phyloP scores from a whole-genome alignment of 2,888 invertebrate genomes.

The Euphydryas editha region DNA sequence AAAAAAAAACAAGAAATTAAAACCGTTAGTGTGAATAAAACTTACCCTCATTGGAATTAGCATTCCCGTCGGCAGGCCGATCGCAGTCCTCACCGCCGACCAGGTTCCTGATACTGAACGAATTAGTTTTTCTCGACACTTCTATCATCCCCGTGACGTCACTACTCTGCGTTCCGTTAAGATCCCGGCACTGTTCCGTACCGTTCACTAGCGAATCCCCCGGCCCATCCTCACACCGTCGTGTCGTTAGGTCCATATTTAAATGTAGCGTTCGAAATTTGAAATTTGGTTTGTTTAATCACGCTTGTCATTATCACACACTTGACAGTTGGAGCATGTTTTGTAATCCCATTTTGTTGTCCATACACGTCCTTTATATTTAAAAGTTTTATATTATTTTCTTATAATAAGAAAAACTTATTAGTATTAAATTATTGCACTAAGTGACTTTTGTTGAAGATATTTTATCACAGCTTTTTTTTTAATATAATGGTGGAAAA shows the following conservation, averaged over 20 bases:
- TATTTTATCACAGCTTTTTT: conserved; percentile 21
- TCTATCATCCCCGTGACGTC: conserved; percentile 65
- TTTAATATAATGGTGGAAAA: conserved; percentile 15
- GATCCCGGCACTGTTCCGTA: conserved; percentile 36
- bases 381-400: conserved; percentile 17
- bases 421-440: conserved; percentile 1
- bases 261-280: conserved; percentile 40
- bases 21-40: conserved; percentile 28
- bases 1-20: too few relatives aligned
- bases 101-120: conserved; percentile 75
- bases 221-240: conserved; percentile 66
- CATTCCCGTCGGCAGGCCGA: conserved; percentile 62
- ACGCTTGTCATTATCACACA: conserved; percentile 45
- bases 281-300: conserved; percentile 40
- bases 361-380: background rate
- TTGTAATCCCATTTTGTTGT: conserved; percentile 37
- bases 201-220: conserved; percentile 41
- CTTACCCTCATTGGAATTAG: conserved; percentile 67
- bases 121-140: conserved; percentile 67
- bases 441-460: conserved; percentile 2
- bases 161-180: conserved; percentile 63
- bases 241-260: conserved; percentile 80
- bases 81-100: conserved; percentile 71
- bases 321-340: conserved; percentile 32
- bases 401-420: background rate